A percentile compares a stretch with the other conserved stretches of the same genome.
These are phyloP conservation scores for Pyrocoelia pectoralis DNA, from an alignment of 2,888 invertebrate genomes.

Conservation along the genomic window DNA sequence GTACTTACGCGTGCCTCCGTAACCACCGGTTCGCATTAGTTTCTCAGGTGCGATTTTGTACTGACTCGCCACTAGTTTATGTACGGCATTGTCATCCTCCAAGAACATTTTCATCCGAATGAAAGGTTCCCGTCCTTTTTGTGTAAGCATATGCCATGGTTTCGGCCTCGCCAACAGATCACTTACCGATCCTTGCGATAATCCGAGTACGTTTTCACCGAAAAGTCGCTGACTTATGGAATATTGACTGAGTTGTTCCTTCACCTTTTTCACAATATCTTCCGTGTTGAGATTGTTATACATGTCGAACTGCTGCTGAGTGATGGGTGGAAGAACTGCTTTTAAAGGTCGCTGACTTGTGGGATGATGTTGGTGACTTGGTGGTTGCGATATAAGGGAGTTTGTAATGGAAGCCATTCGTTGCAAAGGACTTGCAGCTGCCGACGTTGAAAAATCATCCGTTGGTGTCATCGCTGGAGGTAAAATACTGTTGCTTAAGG, in stretches of 20 bases:
- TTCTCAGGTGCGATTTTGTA: slow-evolving; percentile 98
- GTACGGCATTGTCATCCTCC: slow-evolving; percentile 94
- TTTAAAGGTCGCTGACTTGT: slow-evolving; percentile 89
- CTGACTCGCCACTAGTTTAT: slow-evolving; percentile 94
- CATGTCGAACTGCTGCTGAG: slow-evolving; percentile 98
- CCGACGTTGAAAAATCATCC: slow-evolving; percentile 80
- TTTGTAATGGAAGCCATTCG: slow-evolving; percentile 98
- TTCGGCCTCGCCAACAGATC: slow-evolving; percentile 97
- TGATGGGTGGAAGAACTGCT: slow-evolving; percentile 96
- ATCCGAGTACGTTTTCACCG: slow-evolving; percentile 96
- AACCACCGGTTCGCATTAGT: slow-evolving; percentile 94
- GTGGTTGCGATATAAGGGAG: slow-evolving; percentile 91
- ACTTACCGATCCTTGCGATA: slow-evolving; percentile 97
- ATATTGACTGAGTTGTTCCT: slow-evolving; percentile 93
- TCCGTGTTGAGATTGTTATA: slow-evolving; percentile 98
- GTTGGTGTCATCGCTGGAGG: slow-evolving; percentile 84
- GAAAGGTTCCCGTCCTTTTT: slow-evolving; percentile 95
- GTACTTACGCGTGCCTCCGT: slow-evolving; percentile 78
- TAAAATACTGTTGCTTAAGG: slow-evolving; percentile 84
- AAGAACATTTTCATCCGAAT: slow-evolving; percentile 98
- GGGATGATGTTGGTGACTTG: slow-evolving; percentile 84
- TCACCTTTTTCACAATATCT: slow-evolving; percentile 96
- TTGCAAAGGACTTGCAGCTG: slow-evolving; percentile 93
- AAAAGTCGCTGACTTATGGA: slow-evolving; percentile 98
- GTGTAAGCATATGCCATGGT: slow-evolving; percentile 99